Percentiles rank a stretch among this genome's conserved stretches.
Conservation (phyloP, 2,888 invertebrate genomes). For the Oligia strigilis region DNA sequence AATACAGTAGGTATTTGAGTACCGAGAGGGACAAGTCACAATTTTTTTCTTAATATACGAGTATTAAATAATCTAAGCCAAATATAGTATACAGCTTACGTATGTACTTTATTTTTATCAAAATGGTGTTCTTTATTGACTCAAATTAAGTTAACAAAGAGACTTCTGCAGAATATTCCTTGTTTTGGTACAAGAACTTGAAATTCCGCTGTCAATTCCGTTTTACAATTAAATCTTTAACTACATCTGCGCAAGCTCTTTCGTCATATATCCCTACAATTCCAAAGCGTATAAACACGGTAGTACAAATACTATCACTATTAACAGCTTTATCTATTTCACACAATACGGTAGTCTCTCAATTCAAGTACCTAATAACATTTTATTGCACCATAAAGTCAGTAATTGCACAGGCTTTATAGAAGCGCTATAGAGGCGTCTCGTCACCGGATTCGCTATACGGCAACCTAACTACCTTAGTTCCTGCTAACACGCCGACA, state of each 20-base stretch:
- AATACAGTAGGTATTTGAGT: slow-evolving; percentile 11
- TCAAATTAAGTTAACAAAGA: slow-evolving; percentile 4
- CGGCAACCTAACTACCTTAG: slow-evolving; percentile 85
- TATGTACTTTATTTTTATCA: slow-evolving; percentile 33
- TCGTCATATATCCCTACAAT: slow-evolving; percentile 71
- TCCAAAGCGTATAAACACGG: slow-evolving; percentile 77
- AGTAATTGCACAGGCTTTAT: slow-evolving; percentile 72
- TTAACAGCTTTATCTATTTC: slow-evolving; percentile 63
- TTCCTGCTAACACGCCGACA: slow-evolving; percentile 85
- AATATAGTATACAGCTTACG: slow-evolving; percentile 41
- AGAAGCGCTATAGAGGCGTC: slow-evolving; percentile 86
- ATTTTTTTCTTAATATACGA: slow-evolving; percentile 7
- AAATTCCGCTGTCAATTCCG: slow-evolving; percentile 60
- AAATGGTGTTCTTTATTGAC: slow-evolving; percentile 32
- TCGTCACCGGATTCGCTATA: slow-evolving; percentile 84
- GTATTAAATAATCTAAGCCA: slow-evolving; percentile 31
- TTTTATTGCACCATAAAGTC: slow-evolving; percentile 86
- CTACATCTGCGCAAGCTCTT: slow-evolving; percentile 77
- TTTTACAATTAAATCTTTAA: slow-evolving; percentile 57
- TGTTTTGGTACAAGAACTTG: slow-evolving; percentile 14
- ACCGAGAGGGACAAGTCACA: slow-evolving; percentile 26
- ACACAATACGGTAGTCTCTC: slow-evolving; percentile 51
- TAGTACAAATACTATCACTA: slow-evolving; percentile 71
- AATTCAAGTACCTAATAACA: slow-evolving; percentile 62
- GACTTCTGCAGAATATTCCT: not conserved